Percentiles rank a stretch among this genome's conserved stretches.
Conservation (phyloP, 2,888 invertebrate species). For the Lithophane socia region DNA sequence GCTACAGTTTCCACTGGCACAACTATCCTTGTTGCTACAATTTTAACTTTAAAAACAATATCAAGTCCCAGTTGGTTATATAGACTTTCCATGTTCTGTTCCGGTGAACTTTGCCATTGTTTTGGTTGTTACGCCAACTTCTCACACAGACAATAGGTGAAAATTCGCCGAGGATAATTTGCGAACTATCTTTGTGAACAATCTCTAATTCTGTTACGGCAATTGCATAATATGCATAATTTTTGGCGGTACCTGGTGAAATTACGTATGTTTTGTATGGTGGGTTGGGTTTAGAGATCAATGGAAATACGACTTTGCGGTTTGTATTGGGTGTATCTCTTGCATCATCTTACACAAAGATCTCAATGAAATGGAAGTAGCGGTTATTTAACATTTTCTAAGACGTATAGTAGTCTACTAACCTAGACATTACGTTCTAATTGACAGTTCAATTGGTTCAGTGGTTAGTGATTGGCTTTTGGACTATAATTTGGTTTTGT, state of each 20-base stretch:
- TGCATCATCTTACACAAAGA: slow-evolving; percentile 17
- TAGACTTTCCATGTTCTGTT: slow-evolving; percentile 89
- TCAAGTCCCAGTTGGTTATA: slow-evolving; percentile 83
- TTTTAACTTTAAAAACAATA: slow-evolving; percentile 82
- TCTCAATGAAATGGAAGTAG: slow-evolving; percentile 11
- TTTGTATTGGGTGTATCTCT: slow-evolving; percentile 8
- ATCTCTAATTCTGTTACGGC: slow-evolving; percentile 76
- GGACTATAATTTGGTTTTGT: not conserved
- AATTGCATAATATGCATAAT: slow-evolving; percentile 80
- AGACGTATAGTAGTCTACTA: not conserved
- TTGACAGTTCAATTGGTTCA: not conserved
- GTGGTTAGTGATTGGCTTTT: not conserved
- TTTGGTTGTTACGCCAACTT: slow-evolving; percentile 85
- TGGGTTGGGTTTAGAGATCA: slow-evolving; percentile 18
- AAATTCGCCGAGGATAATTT: slow-evolving; percentile 87
- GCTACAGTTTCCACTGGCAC: slow-evolving; percentile 61
- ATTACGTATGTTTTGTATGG: slow-evolving; percentile 35
- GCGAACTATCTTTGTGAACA: slow-evolving; percentile 81
- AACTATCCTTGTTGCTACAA: slow-evolving; percentile 77
- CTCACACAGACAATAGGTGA: slow-evolving; percentile 89
- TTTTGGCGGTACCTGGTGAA: slow-evolving; percentile 48
- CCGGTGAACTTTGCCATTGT: slow-evolving; percentile 90
- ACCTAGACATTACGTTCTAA: not conserved
- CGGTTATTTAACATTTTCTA: slow-evolving; percentile 2
- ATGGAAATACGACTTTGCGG: slow-evolving; percentile 5